phyloP scores from a whole-genome alignment of 1,140 invertebrate species.

The Brachionus calyciflorus region DNA sequence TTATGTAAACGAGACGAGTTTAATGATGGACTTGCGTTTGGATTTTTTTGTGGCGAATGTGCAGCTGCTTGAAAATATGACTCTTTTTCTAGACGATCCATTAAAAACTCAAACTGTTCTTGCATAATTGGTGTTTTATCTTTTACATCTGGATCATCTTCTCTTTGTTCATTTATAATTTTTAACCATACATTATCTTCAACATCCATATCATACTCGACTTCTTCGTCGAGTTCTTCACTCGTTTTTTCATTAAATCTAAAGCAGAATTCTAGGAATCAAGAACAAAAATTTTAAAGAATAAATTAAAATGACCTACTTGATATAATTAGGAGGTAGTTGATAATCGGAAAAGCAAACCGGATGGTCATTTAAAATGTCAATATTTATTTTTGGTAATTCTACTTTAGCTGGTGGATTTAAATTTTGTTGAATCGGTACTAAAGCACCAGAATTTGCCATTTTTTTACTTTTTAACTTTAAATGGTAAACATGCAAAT shows the following conservation, averaged over 20 bases:
- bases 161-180: constrained; percentile 49
- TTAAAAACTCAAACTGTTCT: constrained; percentile 84
- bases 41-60: background rate
- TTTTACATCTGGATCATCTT: constrained; percentile 44
- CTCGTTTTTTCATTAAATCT: constrained; percentile 73
- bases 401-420: background rate
- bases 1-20: background rate
- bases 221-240: constrained; percentile 86
- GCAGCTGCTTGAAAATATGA: constrained; percentile 85
- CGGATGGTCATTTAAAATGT: background rate
- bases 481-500: too few relatives aligned
- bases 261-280: background rate
- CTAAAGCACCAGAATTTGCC: background rate
- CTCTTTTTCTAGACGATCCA: constrained; percentile 95
- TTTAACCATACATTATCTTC: constrained; percentile 63
- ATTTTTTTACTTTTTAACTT: background rate
- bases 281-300: background rate
- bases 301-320: background rate
- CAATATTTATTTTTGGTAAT: constrained; percentile 26
- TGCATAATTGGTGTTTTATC: constrained; percentile 51
- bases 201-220: constrained; percentile 97
- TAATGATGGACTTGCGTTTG: background rate
- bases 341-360: background rate
- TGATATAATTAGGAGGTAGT: constrained; percentile 16
- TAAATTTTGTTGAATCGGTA: background rate